phyloP scores from a whole-genome alignment of 2,113 vertebrate species.

The Xenus cinereus region DNA sequence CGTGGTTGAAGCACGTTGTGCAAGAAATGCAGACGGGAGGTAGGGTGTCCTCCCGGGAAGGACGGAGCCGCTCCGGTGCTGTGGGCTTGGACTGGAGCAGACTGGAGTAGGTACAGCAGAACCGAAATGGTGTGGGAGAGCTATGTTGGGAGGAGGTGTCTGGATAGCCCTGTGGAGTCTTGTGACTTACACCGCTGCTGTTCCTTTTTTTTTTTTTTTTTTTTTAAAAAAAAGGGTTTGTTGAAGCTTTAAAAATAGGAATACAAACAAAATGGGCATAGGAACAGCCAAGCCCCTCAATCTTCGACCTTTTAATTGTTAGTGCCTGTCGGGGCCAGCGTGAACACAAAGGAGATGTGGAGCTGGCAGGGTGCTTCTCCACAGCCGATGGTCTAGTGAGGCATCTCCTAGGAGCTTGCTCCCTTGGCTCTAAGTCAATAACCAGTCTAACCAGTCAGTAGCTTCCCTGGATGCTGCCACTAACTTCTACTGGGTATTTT shows the following conservation, averaged over 20 bases:
- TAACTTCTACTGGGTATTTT: background rate
- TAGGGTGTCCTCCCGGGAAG: background rate
- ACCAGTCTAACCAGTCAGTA: background rate
- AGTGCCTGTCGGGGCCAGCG: background rate
- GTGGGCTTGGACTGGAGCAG: background rate
- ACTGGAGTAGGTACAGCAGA: background rate
- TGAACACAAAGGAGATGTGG: background rate
- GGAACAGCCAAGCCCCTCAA: background rate
- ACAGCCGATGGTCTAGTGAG: background rate
- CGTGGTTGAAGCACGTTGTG: rapidly evolving
- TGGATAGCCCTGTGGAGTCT: slow-evolving; percentile 19
- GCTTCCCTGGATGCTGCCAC: background rate
- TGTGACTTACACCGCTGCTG: slow-evolving; percentile 18
- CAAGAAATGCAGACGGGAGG: background rate
- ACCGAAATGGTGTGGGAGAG: slow-evolving; percentile 25
- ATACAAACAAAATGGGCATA: background rate
- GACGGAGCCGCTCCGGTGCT: rapidly evolving
- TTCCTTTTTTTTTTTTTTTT: background rate
- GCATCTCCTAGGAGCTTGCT: background rate
- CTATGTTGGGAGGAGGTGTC: slow-evolving; percentile 13
- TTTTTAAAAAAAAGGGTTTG: background rate
- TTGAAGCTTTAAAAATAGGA: slow-evolving; percentile 46
- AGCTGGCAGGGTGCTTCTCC: background rate
- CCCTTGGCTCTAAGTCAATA: background rate
- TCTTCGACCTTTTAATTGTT: background rate